Evolutionary conservation across 2,113 vertebrate genomes (phyloP).

Genomic region (Oncorhynchus clarkii): DNA sequence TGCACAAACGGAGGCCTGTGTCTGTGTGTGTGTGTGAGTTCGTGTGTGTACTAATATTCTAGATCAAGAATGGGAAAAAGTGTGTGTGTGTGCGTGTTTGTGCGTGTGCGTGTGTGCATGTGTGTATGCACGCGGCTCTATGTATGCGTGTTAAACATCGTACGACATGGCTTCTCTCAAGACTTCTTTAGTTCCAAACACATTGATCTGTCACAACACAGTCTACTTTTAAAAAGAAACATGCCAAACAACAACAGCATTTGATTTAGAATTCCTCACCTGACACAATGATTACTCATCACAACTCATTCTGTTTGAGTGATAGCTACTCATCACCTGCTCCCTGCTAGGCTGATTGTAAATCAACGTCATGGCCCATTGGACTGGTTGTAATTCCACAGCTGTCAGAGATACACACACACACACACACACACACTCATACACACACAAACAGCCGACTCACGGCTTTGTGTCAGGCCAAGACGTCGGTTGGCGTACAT

Average conservation of each 20-base stretch:
- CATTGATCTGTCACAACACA: not conserved
- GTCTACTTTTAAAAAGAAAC: not conserved
- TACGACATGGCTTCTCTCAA: not conserved
- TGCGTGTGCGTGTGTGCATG: not conserved
- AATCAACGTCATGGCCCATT: slow-evolving; percentile 18
- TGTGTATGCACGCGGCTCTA: not conserved
- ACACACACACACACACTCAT: not conserved
- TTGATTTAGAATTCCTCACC: not conserved
- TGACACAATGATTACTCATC: slow-evolving; percentile 3
- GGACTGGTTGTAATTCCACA: slow-evolving; percentile 28
- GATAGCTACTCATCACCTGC: slow-evolving; percentile 5
- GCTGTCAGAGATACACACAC: slow-evolving; percentile 33
- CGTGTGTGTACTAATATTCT: no score
- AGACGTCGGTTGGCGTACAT: not conserved
- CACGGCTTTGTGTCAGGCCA: slow-evolving; percentile 21
- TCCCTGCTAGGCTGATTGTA: slow-evolving; percentile 13
- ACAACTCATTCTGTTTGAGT: not conserved
- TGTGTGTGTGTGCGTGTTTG: not conserved
- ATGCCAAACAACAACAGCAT: not conserved
- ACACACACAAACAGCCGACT: slow-evolving; percentile 4
- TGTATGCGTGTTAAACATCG: not conserved
- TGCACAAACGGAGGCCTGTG: slow-evolving; percentile 26
- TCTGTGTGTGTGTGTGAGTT: slow-evolving; percentile 4
- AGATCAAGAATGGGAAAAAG: not conserved
- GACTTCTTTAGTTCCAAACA: not conserved